These are phyloP conservation scores for Mesochorus sp. DNA, from an alignment of 2,888 invertebrate genomes.

Conservation along the genomic window DNA sequence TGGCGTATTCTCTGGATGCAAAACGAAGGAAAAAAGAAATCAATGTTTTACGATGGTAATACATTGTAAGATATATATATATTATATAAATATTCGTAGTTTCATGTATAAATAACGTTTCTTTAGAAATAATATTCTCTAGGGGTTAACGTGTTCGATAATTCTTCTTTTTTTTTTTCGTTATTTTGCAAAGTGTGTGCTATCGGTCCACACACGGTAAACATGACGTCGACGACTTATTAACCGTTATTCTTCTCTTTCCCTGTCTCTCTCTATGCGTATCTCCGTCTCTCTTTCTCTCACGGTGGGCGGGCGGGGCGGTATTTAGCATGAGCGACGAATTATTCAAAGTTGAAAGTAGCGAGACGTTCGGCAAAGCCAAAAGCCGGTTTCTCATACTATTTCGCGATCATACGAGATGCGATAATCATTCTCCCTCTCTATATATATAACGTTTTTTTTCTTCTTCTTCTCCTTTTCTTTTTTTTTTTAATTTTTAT, in stretches of 20 bases:
- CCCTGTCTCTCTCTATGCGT: constrained; percentile 2
- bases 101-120: constrained; percentile 14
- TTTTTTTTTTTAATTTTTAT: neutral
- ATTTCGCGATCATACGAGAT: constrained; percentile 9
- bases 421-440: neutral
- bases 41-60: neutral
- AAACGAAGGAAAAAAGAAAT: constrained; percentile 69
- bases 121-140: constrained; percentile 17
- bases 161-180: constrained; percentile 2
- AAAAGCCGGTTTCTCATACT: constrained; percentile 32
- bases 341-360: constrained; percentile 51
- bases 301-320: constrained; percentile 17
- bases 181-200: constrained; percentile 11
- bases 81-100: constrained; percentile 15
- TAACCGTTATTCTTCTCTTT: constrained; percentile 37
- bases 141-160: constrained; percentile 47
- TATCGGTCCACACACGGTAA: constrained; percentile 18
- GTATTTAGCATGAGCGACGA: constrained; percentile 45
- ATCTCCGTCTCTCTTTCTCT: constrained; percentile 11
- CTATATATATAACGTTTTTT: neutral
- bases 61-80: neutral
- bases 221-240: constrained; percentile 32
- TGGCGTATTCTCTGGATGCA: constrained; percentile 74
- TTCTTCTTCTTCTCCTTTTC: neutral
- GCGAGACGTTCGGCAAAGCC: neutral